Percentiles rank a stretch among this genome's conserved stretches.
Conservation (phyloP, 2,113 vertebrate genomes). For the Silurus glanis region DNA sequence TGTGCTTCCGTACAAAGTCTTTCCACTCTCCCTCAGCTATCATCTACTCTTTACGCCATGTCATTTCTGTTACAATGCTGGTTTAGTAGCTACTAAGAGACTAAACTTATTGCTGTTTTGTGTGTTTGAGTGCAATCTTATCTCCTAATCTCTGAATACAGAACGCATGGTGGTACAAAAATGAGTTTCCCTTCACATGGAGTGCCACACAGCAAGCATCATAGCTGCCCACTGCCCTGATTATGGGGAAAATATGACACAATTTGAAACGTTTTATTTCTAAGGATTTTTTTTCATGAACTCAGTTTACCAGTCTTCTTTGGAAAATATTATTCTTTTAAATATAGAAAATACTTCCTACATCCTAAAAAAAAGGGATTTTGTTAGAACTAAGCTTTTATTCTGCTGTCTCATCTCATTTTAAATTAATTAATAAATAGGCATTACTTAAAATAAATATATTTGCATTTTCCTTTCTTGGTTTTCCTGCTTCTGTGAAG, state of each 20-base stretch:
- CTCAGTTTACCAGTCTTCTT: no score
- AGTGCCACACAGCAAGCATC: not conserved
- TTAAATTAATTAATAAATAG: no score
- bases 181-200: constrained; percentile 14
- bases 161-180: not conserved
- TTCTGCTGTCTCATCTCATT: no score
- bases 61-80: constrained; percentile 15
- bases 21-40: constrained; percentile 10
- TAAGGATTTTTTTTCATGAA: no score
- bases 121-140: not conserved
- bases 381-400: no score
- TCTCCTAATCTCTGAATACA: constrained; percentile 1
- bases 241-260: not conserved
- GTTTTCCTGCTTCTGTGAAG: no score
- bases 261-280: no score
- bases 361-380: no score
- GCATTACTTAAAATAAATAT: no score
- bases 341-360: no score
- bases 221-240: constrained; percentile 6
- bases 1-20: not conserved
- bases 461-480: no score
- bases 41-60: constrained; percentile 1
- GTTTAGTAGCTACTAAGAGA: not conserved
- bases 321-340: no score
- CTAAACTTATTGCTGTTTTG: constrained; percentile 21